phyloP scores from a whole-genome alignment of 2,113 vertebrate species.

The human region GRCh38 chr20:42119001-42119500 shows the following conservation, averaged over 20 bases:
- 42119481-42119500: conserved; percentile 1
- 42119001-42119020: not conserved
- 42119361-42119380: conserved; percentile 6
- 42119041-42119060: not conserved
- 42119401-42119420: not conserved
- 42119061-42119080: conserved; percentile 28
- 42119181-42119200: not conserved
- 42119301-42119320: not conserved
- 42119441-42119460: not conserved
- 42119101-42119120: not conserved
- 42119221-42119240: not conserved
- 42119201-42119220: not conserved
- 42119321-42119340: conserved; percentile 16
- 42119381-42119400: not conserved
- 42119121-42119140: not conserved
- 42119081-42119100: conserved; percentile 14
- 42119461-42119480: not conserved
- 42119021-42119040: not conserved
- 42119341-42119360: not conserved
- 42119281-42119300: not conserved
- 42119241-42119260: conserved; percentile 13
- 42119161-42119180: conserved; percentile 19
- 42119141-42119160: not conserved
- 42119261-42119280: not conserved
- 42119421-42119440: not conserved